Evolutionary conservation across 2,113 vertebrate genomes (phyloP).

Genomic region (Alosa alosa): DNA sequence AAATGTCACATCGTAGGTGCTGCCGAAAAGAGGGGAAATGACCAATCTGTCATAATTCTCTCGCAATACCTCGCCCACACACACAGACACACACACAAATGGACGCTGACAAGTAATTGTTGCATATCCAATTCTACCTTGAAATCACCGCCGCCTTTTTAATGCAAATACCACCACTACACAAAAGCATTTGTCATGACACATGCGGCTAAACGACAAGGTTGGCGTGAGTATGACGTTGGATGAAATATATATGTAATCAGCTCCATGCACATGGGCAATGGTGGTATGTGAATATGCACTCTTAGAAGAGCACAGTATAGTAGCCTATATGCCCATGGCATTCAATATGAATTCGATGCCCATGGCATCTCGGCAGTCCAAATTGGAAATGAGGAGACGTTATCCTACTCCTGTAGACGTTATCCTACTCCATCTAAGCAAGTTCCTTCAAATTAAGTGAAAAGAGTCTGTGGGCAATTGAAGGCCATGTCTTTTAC

Average conservation of each 20-base stretch:
- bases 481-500: too few relatives aligned
- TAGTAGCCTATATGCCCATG: too few relatives aligned
- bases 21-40: not conserved
- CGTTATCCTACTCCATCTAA: not conserved
- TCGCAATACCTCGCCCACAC: conserved; percentile 29
- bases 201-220: not conserved
- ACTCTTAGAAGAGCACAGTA: not conserved
- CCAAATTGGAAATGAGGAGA: not conserved
- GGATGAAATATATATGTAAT: not conserved
- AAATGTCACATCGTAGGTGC: not conserved
- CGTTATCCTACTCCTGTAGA: not conserved
- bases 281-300: not conserved
- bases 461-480: too few relatives aligned
- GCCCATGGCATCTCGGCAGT: too few relatives aligned
- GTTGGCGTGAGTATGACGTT: not conserved
- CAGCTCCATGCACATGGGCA: not conserved
- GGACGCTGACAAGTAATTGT: not conserved
- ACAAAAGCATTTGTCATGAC: conserved; percentile 7
- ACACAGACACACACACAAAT: not conserved
- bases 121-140: conserved; percentile 8
- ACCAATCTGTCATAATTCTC: conserved; percentile 45
- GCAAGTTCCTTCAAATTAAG: too few relatives aligned
- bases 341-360: too few relatives aligned
- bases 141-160: not conserved
- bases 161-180: not conserved